phyloP scores from a whole-genome alignment of 2,797 vertebrate genomes.

The Chromis chromis region DNA sequence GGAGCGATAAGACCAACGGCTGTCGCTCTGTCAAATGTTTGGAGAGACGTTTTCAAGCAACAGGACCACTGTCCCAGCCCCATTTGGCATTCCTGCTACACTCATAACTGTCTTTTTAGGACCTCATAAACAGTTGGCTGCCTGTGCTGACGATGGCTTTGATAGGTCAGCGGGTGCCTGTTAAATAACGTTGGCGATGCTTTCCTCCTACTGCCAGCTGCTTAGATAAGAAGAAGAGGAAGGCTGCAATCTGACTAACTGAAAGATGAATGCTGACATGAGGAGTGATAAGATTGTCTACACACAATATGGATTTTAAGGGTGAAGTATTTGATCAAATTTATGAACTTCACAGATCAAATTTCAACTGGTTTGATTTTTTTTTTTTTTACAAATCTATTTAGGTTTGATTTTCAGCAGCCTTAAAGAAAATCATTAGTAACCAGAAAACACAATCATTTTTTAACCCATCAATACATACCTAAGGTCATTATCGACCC shows the following conservation, averaged over 20 bases:
- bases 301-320: neutral
- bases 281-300: constrained; percentile 14
- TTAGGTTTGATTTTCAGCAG: too few species aligned
- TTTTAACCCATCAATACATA: neutral
- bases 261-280: constrained; percentile 19
- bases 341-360: neutral
- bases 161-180: constrained; percentile 73
- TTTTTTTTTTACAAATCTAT: too few species aligned
- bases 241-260: constrained; percentile 42
- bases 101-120: constrained; percentile 67
- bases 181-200: constrained; percentile 67
- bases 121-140: constrained; percentile 69
- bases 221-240: constrained; percentile 45
- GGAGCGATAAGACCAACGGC: constrained; percentile 31
- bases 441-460: too few species aligned
- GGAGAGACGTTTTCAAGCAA: constrained; percentile 54
- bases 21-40: constrained; percentile 49
- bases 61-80: constrained; percentile 46
- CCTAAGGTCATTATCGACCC: neutral
- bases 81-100: constrained; percentile 56
- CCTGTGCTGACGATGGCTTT: constrained; percentile 62
- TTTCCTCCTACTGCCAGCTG: constrained; percentile 71
- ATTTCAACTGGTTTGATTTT: neutral
- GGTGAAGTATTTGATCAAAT: neutral
- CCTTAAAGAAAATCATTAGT: too few species aligned